Evolutionary conservation across 2,888 invertebrate species (phyloP).

Genomic region (Antitype chi): DNA sequence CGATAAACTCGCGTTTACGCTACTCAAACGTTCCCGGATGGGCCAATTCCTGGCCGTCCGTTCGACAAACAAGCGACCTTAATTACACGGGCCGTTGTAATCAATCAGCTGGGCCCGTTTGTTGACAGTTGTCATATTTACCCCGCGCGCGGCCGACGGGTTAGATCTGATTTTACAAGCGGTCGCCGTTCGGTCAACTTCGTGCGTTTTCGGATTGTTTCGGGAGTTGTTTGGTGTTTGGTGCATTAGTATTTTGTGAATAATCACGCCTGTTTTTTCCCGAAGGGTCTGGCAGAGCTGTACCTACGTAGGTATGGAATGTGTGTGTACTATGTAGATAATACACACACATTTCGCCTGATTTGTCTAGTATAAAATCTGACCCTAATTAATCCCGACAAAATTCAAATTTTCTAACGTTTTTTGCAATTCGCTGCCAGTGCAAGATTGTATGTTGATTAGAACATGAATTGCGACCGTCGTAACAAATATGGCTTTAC

Average conservation of each 20-base stretch:
- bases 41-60: slow-evolving; percentile 62
- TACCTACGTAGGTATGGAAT: no score
- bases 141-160: slow-evolving; percentile 62
- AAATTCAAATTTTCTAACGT: no score
- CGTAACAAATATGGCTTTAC: no score
- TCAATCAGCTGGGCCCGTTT: slow-evolving; percentile 71
- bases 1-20: slow-evolving; percentile 58
- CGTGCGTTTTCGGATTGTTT: slow-evolving; percentile 38
- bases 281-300: no score
- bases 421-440: no score
- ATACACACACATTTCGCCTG: no score
- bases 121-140: slow-evolving; percentile 70
- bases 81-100: slow-evolving; percentile 74
- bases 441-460: no score
- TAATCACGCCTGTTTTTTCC: no score
- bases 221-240: slow-evolving; percentile 16
- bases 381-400: no score
- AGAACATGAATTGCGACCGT: no score
- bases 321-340: no score
- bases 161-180: slow-evolving; percentile 60
- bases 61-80: slow-evolving; percentile 72
- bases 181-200: slow-evolving; percentile 50
- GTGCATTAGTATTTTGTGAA: background rate
- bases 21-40: slow-evolving; percentile 55
- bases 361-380: no score